Evolutionary conservation across 2,888 invertebrate genomes (phyloP).

Genomic region (Hirtodrosophila cameraria): DNA sequence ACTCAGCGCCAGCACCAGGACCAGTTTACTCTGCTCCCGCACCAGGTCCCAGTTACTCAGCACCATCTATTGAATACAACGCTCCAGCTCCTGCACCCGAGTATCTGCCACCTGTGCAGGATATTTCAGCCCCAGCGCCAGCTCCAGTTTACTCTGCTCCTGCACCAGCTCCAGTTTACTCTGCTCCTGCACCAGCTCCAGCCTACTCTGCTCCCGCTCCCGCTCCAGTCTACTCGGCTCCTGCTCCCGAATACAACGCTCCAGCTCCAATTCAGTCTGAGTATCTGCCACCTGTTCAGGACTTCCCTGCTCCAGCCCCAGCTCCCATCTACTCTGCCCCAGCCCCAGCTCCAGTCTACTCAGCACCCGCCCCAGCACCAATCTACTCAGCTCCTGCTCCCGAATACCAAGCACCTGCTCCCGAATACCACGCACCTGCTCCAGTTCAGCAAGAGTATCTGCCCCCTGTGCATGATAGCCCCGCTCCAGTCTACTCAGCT

Average conservation of each 20-base stretch:
- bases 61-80: slow-evolving; percentile 11
- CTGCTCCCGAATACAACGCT: slow-evolving; percentile 32
- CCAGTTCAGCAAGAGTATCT: slow-evolving; percentile 40
- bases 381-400: slow-evolving; percentile 40
- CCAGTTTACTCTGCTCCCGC: slow-evolving; percentile 27
- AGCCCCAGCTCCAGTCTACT: slow-evolving; percentile 39
- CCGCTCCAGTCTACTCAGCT: slow-evolving; percentile 45
- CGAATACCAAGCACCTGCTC: slow-evolving; percentile 35
- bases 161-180: slow-evolving; percentile 35
- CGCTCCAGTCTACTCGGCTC: slow-evolving; percentile 37
- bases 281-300: slow-evolving; percentile 44
- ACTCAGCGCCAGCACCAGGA: slow-evolving; percentile 25
- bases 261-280: slow-evolving; percentile 37
- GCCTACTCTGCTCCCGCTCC: slow-evolving; percentile 36
- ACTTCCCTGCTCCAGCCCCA: slow-evolving; percentile 43
- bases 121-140: not conserved
- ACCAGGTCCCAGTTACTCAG: slow-evolving; percentile 20
- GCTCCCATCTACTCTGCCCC: slow-evolving; percentile 46
- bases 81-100: slow-evolving; percentile 40
- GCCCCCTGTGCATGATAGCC: slow-evolving; percentile 43
- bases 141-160: slow-evolving; percentile 24
- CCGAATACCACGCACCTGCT: slow-evolving; percentile 33
- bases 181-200: slow-evolving; percentile 49
- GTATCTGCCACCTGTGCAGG: slow-evolving; percentile 28
- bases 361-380: slow-evolving; percentile 38